phyloP scores from a whole-genome alignment of 1,140 invertebrate species.

The Archivesica marissinica region DNA sequence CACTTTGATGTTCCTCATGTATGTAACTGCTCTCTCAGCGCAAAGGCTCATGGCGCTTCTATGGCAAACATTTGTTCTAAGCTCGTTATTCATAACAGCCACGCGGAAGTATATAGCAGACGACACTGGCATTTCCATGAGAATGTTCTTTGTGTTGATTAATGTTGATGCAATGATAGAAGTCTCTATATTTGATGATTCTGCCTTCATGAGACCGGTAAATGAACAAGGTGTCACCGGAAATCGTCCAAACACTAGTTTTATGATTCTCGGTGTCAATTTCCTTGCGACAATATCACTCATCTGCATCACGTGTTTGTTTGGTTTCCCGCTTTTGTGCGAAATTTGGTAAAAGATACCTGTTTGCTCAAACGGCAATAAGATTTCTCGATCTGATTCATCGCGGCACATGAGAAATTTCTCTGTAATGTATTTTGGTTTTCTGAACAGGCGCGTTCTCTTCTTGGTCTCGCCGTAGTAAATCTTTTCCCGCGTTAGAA shows the following conservation, averaged over 20 bases:
- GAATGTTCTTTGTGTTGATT: slow-evolving; percentile 71
- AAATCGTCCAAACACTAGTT: slow-evolving; percentile 71
- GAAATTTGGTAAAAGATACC: slow-evolving; percentile 71
- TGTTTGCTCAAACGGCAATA: slow-evolving; percentile 65
- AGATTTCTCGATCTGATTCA: slow-evolving; percentile 70
- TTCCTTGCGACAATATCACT: slow-evolving; percentile 64
- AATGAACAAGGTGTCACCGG: slow-evolving; percentile 73
- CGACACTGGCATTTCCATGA: slow-evolving; percentile 70
- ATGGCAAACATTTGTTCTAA: slow-evolving; percentile 58
- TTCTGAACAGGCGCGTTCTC: slow-evolving; percentile 60
- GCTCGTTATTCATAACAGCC: slow-evolving; percentile 48
- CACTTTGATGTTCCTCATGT: slow-evolving; percentile 72
- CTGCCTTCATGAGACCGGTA: slow-evolving; percentile 68
- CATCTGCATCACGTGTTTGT: slow-evolving; percentile 65
- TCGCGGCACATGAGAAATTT: slow-evolving; percentile 72
- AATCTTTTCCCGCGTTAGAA: slow-evolving; percentile 64
- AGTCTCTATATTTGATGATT: slow-evolving; percentile 59
- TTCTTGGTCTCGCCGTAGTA: slow-evolving; percentile 67
- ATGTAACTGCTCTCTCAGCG: slow-evolving; percentile 63
- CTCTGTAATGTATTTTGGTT: slow-evolving; percentile 60
- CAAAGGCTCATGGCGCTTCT: slow-evolving; percentile 64
- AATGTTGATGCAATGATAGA: slow-evolving; percentile 71
- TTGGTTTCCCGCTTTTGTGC: slow-evolving; percentile 31
- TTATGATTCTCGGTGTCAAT: slow-evolving; percentile 67
- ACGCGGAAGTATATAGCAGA: slow-evolving; percentile 64